Evolutionary conservation across 2,113 vertebrate genomes (phyloP).

Genomic region (Silurus glanis): DNA sequence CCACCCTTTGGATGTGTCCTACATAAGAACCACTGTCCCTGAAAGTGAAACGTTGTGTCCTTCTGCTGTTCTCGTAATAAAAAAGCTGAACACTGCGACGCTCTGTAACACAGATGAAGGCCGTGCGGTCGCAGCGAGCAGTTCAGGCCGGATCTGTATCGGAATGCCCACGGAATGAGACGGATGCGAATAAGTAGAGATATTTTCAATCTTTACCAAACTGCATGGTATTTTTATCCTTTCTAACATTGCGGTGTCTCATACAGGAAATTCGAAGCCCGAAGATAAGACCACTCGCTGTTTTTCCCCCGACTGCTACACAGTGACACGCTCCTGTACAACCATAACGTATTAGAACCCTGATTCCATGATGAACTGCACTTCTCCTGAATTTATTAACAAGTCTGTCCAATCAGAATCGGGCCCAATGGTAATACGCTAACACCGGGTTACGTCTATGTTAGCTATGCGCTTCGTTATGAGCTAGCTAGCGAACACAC

Average conservation of each 20-base stretch:
- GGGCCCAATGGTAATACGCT: neutral
- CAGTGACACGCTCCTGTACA: neutral
- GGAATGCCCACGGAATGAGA: neutral
- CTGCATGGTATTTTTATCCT: neutral
- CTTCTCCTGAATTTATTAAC: neutral
- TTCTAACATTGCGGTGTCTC: neutral
- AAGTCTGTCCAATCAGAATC: neutral
- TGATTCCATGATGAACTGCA: neutral
- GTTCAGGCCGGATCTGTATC: neutral
- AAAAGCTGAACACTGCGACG: neutral
- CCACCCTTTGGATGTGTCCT: neutral
- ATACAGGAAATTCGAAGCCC: neutral
- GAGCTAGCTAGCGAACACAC: neutral
- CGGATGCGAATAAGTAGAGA: neutral
- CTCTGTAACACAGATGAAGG: neutral
- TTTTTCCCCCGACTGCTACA: neutral
- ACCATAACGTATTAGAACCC: neutral
- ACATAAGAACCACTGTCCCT: neutral
- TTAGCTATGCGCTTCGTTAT: neutral
- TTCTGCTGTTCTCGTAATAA: neutral
- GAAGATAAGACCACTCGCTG: neutral
- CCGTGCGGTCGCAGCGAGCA: neutral
- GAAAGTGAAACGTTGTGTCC: neutral
- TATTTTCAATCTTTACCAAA: conserved; percentile 1
- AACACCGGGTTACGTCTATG: neutral